Conservation (phyloP, 2,797 vertebrate species). For the Anolis apletophallus region DNA sequence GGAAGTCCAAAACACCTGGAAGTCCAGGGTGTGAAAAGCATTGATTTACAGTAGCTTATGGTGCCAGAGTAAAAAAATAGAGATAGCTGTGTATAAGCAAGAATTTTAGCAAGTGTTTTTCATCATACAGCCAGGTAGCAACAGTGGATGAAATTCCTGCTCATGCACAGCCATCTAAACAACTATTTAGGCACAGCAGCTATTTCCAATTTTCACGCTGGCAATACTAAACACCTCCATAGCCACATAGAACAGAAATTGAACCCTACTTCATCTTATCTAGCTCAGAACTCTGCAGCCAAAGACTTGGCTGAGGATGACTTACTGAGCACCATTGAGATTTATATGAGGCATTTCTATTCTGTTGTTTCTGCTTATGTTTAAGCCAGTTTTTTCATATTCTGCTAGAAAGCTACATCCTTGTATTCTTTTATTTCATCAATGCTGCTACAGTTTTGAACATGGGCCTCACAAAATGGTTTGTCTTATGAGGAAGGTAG, state of each 20-base stretch:
- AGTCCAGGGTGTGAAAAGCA: no score
- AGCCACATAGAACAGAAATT: neutral
- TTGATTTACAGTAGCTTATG: neutral
- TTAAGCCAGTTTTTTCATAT: neutral
- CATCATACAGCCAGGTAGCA: no score
- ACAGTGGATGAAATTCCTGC: no score
- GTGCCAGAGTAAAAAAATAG: no score
- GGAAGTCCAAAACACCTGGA: no score
- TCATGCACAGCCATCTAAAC: no score
- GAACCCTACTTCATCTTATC: neutral
- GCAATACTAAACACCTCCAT: neutral
- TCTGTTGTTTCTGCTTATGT: neutral
- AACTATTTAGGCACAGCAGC: no score
- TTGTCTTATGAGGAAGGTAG: neutral
- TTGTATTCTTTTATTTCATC: neutral
- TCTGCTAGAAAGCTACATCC: neutral
- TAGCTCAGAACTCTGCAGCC: neutral
- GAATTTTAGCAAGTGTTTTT: no score
- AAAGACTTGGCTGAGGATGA: no score
- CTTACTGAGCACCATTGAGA: neutral
- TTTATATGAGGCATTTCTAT: no score
- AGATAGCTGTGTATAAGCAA: no score
- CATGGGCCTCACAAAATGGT: neutral
- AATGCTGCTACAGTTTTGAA: neutral
- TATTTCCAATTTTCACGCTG: no score